phyloP scores from a whole-genome alignment of 2,797 vertebrate species.

The Bryconaethiops microstoma region DNA sequence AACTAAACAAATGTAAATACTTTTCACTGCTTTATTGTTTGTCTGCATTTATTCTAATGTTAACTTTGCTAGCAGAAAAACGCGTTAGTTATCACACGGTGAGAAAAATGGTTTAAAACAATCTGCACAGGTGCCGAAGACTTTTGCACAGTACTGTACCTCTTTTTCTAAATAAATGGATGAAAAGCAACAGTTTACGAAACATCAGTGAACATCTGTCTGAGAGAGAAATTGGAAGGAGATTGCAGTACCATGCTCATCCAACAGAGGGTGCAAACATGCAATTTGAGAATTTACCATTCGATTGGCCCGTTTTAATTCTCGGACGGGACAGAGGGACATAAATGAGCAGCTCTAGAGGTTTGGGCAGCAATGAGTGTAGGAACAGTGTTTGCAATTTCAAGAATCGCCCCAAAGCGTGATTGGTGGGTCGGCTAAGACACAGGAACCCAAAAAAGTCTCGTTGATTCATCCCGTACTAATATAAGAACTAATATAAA shows the following conservation, averaged over 20 bases:
- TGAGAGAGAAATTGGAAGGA: neutral
- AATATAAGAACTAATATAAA: conserved; percentile 58
- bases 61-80: too few species aligned
- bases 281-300: neutral
- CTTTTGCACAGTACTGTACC: too few species aligned
- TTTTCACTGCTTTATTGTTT: too few species aligned
- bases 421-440: neutral
- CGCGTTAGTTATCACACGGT: too few species aligned
- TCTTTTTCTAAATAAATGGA: neutral
- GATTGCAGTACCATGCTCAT: conserved; percentile 7
- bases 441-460: conserved; percentile 2
- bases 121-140: too few species aligned
- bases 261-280: conserved; percentile 37
- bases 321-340: neutral
- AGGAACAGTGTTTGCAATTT: conserved; percentile 19
- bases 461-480: conserved; percentile 25
- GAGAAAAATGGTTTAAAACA: too few species aligned
- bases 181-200: too few species aligned
- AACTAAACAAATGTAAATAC: too few species aligned
- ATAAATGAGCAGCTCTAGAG: conserved; percentile 17
- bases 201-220: neutral
- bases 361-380: conserved; percentile 2
- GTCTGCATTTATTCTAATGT: too few species aligned
- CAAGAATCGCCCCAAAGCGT: neutral
- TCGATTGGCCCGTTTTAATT: too few species aligned